phyloP scores from a whole-genome alignment of 2,888 invertebrate species.

The Cosmia trapezina region DNA sequence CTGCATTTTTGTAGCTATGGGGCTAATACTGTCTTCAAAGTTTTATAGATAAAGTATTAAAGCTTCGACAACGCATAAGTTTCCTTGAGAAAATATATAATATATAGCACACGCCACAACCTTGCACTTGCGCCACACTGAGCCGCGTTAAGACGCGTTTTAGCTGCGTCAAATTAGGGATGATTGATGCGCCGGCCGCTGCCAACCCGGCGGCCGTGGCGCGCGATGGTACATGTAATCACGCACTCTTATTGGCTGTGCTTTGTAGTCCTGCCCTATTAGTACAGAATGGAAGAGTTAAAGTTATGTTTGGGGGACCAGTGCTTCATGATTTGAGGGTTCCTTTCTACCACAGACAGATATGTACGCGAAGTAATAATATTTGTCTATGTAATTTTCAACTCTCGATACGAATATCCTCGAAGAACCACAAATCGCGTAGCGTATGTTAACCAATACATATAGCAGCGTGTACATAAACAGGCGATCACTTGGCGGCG shows the following conservation, averaged over 20 bases:
- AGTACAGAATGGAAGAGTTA: neutral
- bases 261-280: constrained; percentile 34
- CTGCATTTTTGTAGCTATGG: neutral
- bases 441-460: constrained; percentile 9
- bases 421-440: constrained; percentile 16
- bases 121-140: constrained; percentile 24
- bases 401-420: neutral
- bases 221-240: constrained; percentile 36
- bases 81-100: neutral
- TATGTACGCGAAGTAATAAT: neutral
- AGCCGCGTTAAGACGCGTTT: constrained; percentile 51
- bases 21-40: neutral
- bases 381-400: neutral
- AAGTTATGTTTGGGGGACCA: neutral
- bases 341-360: neutral
- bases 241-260: constrained; percentile 41
- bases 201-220: constrained; percentile 33
- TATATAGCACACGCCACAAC: neutral
- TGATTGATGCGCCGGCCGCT: constrained; percentile 73
- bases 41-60: neutral
- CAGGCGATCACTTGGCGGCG: constrained; percentile 58
- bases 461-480: constrained; percentile 41
- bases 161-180: constrained; percentile 75
- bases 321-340: neutral
- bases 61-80: neutral